Conservation (phyloP, 2,888 invertebrate species). For the Sipunculus nudus region DNA sequence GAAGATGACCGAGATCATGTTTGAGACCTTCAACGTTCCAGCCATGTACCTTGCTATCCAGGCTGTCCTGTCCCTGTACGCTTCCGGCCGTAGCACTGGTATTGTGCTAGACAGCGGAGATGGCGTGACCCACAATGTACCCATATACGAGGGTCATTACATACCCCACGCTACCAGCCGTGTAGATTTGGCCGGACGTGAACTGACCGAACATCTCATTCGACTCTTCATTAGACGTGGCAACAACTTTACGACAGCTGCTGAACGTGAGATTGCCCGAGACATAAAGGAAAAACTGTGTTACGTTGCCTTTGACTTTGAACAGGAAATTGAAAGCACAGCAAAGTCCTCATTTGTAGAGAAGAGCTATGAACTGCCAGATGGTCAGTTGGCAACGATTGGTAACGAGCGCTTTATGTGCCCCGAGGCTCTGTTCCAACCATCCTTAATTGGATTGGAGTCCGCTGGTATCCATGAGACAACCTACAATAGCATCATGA, state of each 20-base stretch:
- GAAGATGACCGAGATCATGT: conserved; percentile 78
- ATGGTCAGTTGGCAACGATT: conserved; percentile 31
- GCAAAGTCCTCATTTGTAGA: neutral
- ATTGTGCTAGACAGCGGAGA: conserved; percentile 57
- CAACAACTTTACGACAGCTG: conserved; percentile 27
- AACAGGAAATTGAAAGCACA: conserved; percentile 21
- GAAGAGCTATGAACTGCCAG: conserved; percentile 31
- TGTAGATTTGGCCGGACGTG: conserved; percentile 34
- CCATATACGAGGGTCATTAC: conserved; percentile 36
- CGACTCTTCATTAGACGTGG: conserved; percentile 30
- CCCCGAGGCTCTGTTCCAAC: conserved; percentile 34
- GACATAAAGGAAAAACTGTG: conserved; percentile 41
- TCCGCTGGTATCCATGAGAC: conserved; percentile 18
- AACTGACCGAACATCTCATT: conserved; percentile 31
- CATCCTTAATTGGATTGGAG: conserved; percentile 22
- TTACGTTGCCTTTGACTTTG: conserved; percentile 25
- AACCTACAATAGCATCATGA: conserved; percentile 18
- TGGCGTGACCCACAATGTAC: conserved; percentile 29
- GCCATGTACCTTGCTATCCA: conserved; percentile 78
- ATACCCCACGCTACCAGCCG: conserved; percentile 26
- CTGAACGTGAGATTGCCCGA: conserved; percentile 20
- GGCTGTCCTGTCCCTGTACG: conserved; percentile 88
- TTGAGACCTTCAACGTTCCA: conserved; percentile 33
- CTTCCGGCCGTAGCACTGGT: conserved; percentile 90
- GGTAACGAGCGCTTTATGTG: conserved; percentile 31